Evolutionary conservation across 1,140 invertebrate species (phyloP).

Genomic region (Tetramorium simillimum): DNA sequence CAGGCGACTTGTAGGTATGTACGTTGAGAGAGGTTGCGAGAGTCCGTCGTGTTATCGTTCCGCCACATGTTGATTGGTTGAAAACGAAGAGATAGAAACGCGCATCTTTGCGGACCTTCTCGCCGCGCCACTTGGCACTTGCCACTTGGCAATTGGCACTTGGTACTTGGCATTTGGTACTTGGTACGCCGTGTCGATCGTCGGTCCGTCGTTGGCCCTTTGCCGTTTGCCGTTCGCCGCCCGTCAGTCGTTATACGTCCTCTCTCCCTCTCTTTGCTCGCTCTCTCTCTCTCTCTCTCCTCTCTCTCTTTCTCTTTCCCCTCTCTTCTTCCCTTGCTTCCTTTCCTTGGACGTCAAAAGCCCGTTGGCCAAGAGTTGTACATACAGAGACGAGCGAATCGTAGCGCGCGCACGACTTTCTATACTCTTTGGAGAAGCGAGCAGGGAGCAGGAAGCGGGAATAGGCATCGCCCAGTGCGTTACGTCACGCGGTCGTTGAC

Average conservation of each 20-base stretch:
- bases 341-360: background rate
- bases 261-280: background rate
- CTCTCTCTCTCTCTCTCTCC: background rate
- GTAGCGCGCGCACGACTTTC: background rate
- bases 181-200: no score
- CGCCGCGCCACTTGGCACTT: conserved; percentile 45
- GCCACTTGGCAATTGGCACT: no score
- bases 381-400: background rate
- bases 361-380: background rate
- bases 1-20: conserved; percentile 72
- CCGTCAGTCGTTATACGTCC: background rate
- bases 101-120: conserved; percentile 53
- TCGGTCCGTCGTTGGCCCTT: background rate
- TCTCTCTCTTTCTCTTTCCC: background rate
- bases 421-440: background rate
- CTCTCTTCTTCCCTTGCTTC: background rate
- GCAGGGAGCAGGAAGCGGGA: no score
- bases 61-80: conserved; percentile 80
- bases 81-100: conserved; percentile 52
- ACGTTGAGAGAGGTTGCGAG: conserved; percentile 67
- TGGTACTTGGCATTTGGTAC: no score
- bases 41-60: conserved; percentile 64
- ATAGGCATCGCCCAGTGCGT: background rate
- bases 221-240: background rate
- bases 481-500: conserved; percentile 38